Base-by-base conservation (phyloP, 92 coral and sea anemone species). In the Epizoanthus stellaris region DNA sequence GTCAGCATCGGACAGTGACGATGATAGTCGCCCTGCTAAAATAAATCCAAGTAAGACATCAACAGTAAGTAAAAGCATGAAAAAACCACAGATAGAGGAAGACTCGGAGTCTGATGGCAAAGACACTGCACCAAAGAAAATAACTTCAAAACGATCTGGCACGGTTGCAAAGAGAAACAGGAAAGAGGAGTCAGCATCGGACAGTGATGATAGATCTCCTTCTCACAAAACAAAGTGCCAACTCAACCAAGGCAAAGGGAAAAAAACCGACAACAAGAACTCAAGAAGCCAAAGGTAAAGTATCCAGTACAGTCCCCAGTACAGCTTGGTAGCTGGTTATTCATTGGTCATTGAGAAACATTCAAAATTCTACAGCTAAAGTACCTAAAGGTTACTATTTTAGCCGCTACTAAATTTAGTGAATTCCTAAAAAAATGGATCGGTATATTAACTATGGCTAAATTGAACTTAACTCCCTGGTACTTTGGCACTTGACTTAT, bases 1-100 rank as follows among this genome's bases (percentile, higher is more conserved):
- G 49, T 85, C 52, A 14, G 53, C n/a, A 30, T 14, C 81, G 17
- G 82, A 87, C 9, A 84, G 67, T 6, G 87, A 81, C 14, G 23
- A 59, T 3, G 76, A 67, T 17, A 39, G 3, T 39, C 63, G 20
- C 11, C 58, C 17, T 25, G 36, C 67, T 20, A 62, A 52, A 68
- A 76, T 4, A 25, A 54, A 17, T 36, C 54, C 25, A 23, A 23
- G 25, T 30, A 30, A 30, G 36, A 30, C 36, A 4, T 39, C 4
- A 61, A 66, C 34, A 12, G 36, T 58, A 3, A 12, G 39, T 13
- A 70, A n/a, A 73, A 57, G 15, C 62, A 49, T 4, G 60, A 9
- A 57, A 75, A 57, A 57, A 21, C 53, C 3, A 21, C 4, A 1
- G 10, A 3, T 56, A 3, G 80, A 75, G 3, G 58, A 75, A 13